A percentile compares a stretch with the other conserved stretches of the same genome.
These are phyloP conservation scores for Chamaea fasciata DNA, from an alignment of 2,113 vertebrate genomes.

Conservation along the genomic window DNA sequence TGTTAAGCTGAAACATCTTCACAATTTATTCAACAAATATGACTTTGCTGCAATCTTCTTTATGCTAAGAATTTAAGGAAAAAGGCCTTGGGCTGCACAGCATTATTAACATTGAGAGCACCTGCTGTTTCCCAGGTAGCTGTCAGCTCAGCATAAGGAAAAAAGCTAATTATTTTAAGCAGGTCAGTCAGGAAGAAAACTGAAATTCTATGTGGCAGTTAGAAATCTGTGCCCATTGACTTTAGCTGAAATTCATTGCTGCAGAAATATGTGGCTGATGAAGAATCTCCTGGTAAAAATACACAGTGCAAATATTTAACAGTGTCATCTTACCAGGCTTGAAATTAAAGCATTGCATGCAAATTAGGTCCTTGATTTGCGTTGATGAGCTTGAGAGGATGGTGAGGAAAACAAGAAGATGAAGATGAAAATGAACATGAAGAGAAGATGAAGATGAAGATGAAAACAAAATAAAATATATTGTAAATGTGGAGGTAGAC, in stretches of 20 bases:
- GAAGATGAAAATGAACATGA: no score
- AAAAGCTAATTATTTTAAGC: constrained; percentile 51
- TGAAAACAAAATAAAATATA: not conserved
- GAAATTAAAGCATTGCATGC: not conserved
- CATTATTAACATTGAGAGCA: constrained; percentile 21
- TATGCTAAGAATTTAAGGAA: not conserved
- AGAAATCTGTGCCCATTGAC: not conserved
- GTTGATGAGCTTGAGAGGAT: not conserved
- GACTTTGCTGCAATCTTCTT: constrained; percentile 22
- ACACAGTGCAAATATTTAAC: not conserved
- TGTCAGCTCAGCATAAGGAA: constrained; percentile 46
- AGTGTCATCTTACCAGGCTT: not conserved
- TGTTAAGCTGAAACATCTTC: constrained; percentile 6
- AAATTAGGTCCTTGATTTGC: not conserved
- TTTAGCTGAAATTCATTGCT: not conserved
- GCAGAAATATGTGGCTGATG: not conserved
- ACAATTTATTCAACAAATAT: constrained; percentile 35
- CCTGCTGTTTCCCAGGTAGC: constrained; percentile 57
- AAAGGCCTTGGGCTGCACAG: constrained; percentile 36
- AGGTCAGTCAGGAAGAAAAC: constrained; percentile 29
- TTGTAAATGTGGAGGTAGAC: not conserved
- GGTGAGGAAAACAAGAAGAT: not conserved
- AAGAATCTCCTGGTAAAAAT: not conserved
- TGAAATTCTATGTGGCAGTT: not conserved
- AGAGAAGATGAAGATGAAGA: no score